A percentile compares a stretch with the other conserved stretches of the same genome.
Evolutionary conservation across 2,888 invertebrate species (phyloP).

Genomic region (Tipula confusa): DNA sequence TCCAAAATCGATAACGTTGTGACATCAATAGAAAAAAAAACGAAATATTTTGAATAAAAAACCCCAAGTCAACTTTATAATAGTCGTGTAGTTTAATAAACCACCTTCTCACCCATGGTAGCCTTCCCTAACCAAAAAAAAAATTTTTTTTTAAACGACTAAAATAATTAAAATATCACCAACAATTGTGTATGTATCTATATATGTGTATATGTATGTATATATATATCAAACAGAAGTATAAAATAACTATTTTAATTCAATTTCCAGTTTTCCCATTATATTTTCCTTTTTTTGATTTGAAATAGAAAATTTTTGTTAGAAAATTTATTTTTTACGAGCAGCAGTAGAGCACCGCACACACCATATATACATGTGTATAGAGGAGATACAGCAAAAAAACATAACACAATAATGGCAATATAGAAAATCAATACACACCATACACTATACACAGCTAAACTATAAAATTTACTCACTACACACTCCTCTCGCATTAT

Average conservation of each 20-base stretch:
- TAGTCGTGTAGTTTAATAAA: too few species aligned
- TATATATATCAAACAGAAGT: background rate
- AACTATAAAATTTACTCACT: background rate
- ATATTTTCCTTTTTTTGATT: background rate
- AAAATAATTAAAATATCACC: conserved; percentile 20
- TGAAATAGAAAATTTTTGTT: background rate
- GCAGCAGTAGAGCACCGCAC: background rate
- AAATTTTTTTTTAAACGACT: background rate
- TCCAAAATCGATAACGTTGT: background rate
- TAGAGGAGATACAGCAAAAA: too few species aligned
- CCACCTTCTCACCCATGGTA: background rate
- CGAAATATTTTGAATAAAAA: background rate
- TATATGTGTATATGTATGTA: background rate
- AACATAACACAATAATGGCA: background rate
- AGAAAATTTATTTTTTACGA: conserved; percentile 25
- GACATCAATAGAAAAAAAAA: background rate
- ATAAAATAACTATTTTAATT: conserved; percentile 25
- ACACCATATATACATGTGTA: conserved; percentile 13
- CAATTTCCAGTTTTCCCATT: conserved; percentile 25
- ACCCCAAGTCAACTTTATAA: background rate
- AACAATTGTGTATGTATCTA: background rate
- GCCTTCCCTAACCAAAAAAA: background rate
- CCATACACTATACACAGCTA: background rate
- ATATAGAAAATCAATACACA: background rate
- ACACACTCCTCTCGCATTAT: background rate